Evolutionary conservation across 2,888 invertebrate species (phyloP).

Genomic region (Perizoma affinitatum): DNA sequence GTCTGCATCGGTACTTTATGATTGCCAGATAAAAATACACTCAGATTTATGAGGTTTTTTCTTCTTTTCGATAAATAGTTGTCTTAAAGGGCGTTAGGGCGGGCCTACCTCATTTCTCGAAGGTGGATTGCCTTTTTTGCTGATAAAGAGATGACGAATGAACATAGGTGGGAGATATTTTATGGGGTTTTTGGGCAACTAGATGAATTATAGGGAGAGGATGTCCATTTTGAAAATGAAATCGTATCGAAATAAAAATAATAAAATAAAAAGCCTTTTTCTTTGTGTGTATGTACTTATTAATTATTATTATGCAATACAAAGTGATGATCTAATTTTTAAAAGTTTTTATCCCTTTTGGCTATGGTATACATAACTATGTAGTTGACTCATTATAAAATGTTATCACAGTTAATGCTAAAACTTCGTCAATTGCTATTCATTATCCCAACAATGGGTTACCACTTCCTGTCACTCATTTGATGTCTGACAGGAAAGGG

Average conservation of each 20-base stretch:
- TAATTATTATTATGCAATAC: too few relatives aligned
- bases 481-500: conserved; percentile 63
- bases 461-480: conserved; percentile 56
- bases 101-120: conserved; percentile 69
- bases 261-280: too few relatives aligned
- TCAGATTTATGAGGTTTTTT: conserved; percentile 70
- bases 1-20: conserved; percentile 59
- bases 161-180: conserved; percentile 60
- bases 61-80: conserved; percentile 75
- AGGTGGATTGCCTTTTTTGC: conserved; percentile 76
- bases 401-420: conserved; percentile 13
- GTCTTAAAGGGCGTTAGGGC: conserved; percentile 73
- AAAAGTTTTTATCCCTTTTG: too few relatives aligned
- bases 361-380: too few relatives aligned
- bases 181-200: conserved; percentile 58
- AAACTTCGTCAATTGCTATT: conserved; percentile 33
- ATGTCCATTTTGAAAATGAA: conserved; percentile 31
- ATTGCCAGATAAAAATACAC: conserved; percentile 72
- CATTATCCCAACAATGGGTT: conserved; percentile 50
- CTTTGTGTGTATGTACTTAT: too few relatives aligned
- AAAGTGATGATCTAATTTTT: too few relatives aligned
- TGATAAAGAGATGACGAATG: conserved; percentile 78
- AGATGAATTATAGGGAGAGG: conserved; percentile 51
- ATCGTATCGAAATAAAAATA: conserved; percentile 2
- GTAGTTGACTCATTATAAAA: conserved; percentile 13